A percentile compares a stretch with the other conserved stretches of the same genome.
Evolutionary conservation across 1,140 invertebrate genomes (phyloP).

Genomic region (Acromyrmex charruanus): DNA sequence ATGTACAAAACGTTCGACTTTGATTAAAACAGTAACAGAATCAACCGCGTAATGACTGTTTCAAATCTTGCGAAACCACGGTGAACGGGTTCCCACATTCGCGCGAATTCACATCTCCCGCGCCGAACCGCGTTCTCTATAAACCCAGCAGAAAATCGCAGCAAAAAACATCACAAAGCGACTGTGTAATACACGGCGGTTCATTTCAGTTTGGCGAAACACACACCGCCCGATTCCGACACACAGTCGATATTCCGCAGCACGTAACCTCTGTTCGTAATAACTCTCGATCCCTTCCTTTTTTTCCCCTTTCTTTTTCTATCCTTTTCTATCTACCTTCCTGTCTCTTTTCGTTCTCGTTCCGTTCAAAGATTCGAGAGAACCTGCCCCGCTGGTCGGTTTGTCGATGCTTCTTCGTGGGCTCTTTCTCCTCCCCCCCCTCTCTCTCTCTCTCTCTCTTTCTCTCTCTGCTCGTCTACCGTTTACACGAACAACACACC

Average conservation of each 20-base stretch:
- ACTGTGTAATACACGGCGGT: slow-evolving; percentile 59
- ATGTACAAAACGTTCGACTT: background rate
- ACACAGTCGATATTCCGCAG: slow-evolving; percentile 58
- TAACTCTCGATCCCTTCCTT: slow-evolving; percentile 53
- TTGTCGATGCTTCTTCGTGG: slow-evolving; percentile 53
- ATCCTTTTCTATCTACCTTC: background rate
- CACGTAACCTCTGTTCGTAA: slow-evolving; percentile 72
- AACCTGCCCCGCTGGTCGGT: slow-evolving; percentile 77
- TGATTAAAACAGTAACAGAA: slow-evolving; percentile 46
- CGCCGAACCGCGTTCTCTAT: slow-evolving; percentile 32
- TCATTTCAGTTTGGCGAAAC: slow-evolving; percentile 56
- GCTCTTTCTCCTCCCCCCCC: background rate
- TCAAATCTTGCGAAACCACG: slow-evolving; percentile 51
- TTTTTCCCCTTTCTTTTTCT: background rate
- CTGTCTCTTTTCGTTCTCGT: slow-evolving; percentile 19
- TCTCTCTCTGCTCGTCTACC: slow-evolving; percentile 68
- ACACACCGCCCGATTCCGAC: slow-evolving; percentile 34
- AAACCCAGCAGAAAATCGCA: slow-evolving; percentile 36
- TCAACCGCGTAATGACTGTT: slow-evolving; percentile 61
- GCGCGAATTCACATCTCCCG: slow-evolving; percentile 27
- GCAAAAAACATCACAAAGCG: slow-evolving; percentile 56
- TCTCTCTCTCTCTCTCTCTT: background rate
- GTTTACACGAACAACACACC: slow-evolving; percentile 76
- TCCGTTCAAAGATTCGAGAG: slow-evolving; percentile 61
- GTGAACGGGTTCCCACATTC: slow-evolving; percentile 55